phyloP scores from a whole-genome alignment of 2,797 vertebrate species.

The Sylvia borin region DNA sequence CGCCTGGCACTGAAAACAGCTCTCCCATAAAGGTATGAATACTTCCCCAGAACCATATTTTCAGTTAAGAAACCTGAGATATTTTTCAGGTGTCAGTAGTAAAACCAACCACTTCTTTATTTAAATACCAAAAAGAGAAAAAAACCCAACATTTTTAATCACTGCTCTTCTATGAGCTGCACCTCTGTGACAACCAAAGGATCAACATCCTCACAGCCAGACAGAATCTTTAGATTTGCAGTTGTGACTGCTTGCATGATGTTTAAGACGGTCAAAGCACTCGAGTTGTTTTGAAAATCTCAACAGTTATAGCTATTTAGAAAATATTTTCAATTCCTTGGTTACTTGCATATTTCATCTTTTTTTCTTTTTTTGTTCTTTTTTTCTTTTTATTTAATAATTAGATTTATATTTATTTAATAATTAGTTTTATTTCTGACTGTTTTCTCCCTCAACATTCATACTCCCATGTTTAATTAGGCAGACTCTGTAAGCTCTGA shows the following conservation, averaged over 20 bases:
- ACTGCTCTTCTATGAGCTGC: background rate
- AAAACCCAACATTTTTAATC: rapidly evolving
- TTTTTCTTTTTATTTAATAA: background rate
- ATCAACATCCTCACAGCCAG: background rate
- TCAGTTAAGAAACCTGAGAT: background rate
- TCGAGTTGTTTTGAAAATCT: background rate
- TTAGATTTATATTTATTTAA: background rate
- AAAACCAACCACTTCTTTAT: background rate
- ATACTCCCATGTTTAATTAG: background rate
- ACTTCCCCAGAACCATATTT: background rate
- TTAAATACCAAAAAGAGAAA: background rate
- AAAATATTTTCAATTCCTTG: background rate
- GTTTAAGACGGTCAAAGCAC: background rate
- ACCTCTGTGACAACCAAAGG: background rate
- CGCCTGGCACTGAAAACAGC: rapidly evolving
- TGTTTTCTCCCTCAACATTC: conserved; percentile 4
- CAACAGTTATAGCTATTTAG: background rate
- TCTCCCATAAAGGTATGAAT: background rate
- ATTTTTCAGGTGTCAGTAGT: background rate
- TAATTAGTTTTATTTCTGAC: background rate
- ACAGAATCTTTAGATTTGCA: background rate
- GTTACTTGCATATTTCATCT: background rate
- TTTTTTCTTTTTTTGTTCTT: background rate
- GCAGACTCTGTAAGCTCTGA: background rate
- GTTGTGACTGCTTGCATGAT: background rate